Conservation (phyloP, 2,888 invertebrate species). For the Ceramica pisi region DNA sequence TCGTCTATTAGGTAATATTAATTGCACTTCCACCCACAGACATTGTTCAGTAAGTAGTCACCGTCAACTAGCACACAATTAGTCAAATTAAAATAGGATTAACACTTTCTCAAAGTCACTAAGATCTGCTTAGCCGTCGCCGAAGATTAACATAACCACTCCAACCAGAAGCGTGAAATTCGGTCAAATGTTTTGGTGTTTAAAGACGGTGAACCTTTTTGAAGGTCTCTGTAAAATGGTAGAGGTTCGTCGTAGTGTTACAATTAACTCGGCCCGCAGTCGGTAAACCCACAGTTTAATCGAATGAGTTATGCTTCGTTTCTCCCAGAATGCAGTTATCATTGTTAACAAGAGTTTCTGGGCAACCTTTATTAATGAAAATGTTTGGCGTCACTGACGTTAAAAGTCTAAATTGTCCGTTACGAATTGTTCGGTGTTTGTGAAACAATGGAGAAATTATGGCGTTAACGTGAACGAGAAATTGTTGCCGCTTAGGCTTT, state of each 20-base stretch:
- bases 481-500: conserved; percentile 60
- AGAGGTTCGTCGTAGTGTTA: conserved; percentile 61
- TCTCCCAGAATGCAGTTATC: conserved; percentile 82
- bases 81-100: conserved; percentile 87
- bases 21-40: conserved; percentile 66
- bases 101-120: conserved; percentile 82
- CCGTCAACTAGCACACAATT: conserved; percentile 82
- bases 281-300: conserved; percentile 79
- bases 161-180: conserved; percentile 56
- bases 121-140: conserved; percentile 73
- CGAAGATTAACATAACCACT: conserved; percentile 69
- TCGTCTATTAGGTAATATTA: conserved; percentile 46
- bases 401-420: conserved; percentile 74
- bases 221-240: conserved; percentile 65
- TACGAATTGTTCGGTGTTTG: conserved; percentile 70
- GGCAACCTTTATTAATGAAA: conserved; percentile 78
- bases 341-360: conserved; percentile 80
- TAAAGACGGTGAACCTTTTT: conserved; percentile 12
- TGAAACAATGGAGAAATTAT: conserved; percentile 60
- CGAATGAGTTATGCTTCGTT: conserved; percentile 89
- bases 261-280: conserved; percentile 85
- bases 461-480: conserved; percentile 42
- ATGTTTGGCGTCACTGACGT: conserved; percentile 77
- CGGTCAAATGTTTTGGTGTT: background rate
- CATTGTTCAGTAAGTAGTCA: conserved; percentile 67